Base-by-base conservation (phyloP, 2,888 invertebrate genomes). In the Torymus tubicola region DNA sequence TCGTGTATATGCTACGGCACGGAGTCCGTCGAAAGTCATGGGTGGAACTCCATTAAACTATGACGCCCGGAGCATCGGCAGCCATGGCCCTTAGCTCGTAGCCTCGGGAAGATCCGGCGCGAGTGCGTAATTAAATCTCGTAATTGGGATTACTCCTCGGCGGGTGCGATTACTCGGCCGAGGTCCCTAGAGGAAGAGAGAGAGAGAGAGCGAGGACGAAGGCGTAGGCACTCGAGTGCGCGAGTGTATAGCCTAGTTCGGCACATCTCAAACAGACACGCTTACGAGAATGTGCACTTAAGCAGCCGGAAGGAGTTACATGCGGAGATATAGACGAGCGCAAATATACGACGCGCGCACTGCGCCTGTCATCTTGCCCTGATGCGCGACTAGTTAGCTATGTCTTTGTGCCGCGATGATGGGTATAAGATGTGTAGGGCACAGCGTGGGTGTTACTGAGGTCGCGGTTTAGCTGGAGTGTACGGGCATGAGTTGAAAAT, bases 241-340 rank as follows among this genome's bases (percentile, higher is more conserved):
- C 61, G 58, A 3, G 31, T 5, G 42, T 42, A 8, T 42, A 42
- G 42, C 72, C 81, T 60, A 65, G 68, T 50, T 52, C 55, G 53
- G 14, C 76, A n/a, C n/a, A 18, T 53, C 79, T 75, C 79, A 63
- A 63, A 71, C 60, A 31, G 70, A 55, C 74, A 72, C 67, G 68
- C 76, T 81, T 82, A 84, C 79, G 81, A 71, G 80, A 57, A 75
- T 77, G 71, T 82, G 84, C 84, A 83, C 83, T 84, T 83, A 83
- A 76, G 80, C 77, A 58, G 16, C 42, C 21, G 55, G 21, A 1
- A 52, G 21, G 10, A 24, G 55, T 3, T 31, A 42, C 42, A 42
- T 8, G 42, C 42, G 42, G 42, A 21, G 21, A 8, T 42, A 42
- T 42, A 42, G 42, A 42, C 42, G 42, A 0, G 31, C 5, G 8